Percentiles rank a stretch among this genome's conserved stretches.
phyloP scores from a whole-genome alignment of 2,797 vertebrate species.

The Tapirus indicus region DNA sequence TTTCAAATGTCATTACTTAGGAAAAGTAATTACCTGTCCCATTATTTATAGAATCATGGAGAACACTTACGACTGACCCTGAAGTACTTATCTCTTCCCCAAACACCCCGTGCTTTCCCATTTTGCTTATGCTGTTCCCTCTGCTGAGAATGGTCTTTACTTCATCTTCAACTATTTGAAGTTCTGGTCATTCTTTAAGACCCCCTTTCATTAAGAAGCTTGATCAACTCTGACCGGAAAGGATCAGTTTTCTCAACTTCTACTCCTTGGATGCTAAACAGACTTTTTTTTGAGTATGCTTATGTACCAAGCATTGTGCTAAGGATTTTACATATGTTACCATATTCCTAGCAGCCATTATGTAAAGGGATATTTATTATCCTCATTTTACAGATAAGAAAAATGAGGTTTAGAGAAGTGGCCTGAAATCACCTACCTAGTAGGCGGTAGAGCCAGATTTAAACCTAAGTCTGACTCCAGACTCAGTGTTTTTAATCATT shows the following conservation, averaged over 20 bases:
- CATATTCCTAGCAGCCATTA: background rate
- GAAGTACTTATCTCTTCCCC: background rate
- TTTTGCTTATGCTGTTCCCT: background rate
- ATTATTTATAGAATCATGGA: background rate
- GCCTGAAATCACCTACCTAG: background rate
- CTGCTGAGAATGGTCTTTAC: background rate
- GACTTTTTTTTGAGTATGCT: background rate
- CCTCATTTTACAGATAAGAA: slow-evolving; percentile 4
- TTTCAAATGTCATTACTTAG: background rate
- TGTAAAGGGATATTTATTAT: background rate
- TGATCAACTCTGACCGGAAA: background rate
- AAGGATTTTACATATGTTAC: slow-evolving; percentile 44
- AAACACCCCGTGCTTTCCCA: background rate
- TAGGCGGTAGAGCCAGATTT: background rate
- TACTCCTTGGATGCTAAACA: background rate
- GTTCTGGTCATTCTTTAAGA: slow-evolving; percentile 15
- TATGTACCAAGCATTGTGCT: background rate
- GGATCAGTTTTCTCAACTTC: slow-evolving; percentile 11
- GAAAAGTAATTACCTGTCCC: background rate
- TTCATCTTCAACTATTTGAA: background rate
- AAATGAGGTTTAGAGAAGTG: background rate
- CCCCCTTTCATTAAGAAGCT: background rate
- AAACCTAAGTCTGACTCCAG: background rate
- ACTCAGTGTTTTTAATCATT: background rate
- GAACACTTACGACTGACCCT: background rate